phyloP scores from a whole-genome alignment of 1,140 invertebrate species.

The Pseudachorutes palmiensis region DNA sequence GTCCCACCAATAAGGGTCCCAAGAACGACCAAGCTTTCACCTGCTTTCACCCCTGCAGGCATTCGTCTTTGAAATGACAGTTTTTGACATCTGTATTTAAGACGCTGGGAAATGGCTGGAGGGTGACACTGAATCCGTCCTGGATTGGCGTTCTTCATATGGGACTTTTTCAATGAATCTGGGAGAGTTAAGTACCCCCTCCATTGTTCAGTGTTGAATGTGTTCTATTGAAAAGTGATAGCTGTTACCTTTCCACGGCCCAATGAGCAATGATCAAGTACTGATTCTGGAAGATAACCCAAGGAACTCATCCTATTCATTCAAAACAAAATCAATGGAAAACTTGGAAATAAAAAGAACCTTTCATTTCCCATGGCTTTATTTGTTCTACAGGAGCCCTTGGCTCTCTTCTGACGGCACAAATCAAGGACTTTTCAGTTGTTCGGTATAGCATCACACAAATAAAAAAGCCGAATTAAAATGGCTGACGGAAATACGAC shows the following conservation, averaged over 20 bases:
- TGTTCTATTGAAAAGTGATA: background rate
- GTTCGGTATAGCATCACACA: no score
- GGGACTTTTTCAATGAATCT: background rate
- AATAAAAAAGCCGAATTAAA: background rate
- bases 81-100: background rate
- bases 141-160: background rate
- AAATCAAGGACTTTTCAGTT: no score
- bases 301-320: constrained; percentile 3
- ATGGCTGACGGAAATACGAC: background rate
- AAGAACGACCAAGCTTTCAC: background rate
- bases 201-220: background rate
- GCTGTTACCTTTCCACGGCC: constrained; percentile 2
- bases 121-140: background rate
- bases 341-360: background rate
- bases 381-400: background rate
- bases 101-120: no score
- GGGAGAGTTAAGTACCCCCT: no score
- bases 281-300: background rate
- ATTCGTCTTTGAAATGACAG: no score
- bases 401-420: background rate
- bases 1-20: background rate
- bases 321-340: constrained; percentile 1
- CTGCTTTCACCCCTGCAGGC: background rate
- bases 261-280: background rate
- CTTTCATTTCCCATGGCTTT: background rate